Base-by-base conservation (phyloP, 92 coral and sea anemone species). In the Porites cylindrica region DNA sequence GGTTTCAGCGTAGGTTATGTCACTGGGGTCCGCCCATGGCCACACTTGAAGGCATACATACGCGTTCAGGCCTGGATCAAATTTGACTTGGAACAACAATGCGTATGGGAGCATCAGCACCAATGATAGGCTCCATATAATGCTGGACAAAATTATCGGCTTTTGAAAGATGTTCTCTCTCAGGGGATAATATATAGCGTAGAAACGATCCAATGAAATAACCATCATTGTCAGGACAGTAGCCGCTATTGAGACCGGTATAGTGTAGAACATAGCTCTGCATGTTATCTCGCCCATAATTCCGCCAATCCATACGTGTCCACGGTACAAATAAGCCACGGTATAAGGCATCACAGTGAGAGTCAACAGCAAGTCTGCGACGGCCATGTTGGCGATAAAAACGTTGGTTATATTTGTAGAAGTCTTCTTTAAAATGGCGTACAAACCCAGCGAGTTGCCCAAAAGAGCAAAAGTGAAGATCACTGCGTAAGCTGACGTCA, bases 361-460 rank as follows among this genome's bases (percentile, higher is more conserved):
- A 17, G 89, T 70, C 47, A 86, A 32, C 5, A 89, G 32, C 68
- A 89, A 75, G 52, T 89, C 92, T n/a, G 92, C 92, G 2, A 84
- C 24, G 11, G 92, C 92, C 89, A 89, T 83, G 81, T 89, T 89
- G 1, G 89, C 84, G 11, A 89, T 89, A 13, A 89, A 86, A 52
- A 89, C 18, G 76, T 56, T 84, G 12, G 89, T 54, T 19, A 84
- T 79, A 17, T 68, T 76, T 75, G 72, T 68, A 12, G 67, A 50
- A 14, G 89, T 38, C 62, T 50, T 89, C 21, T 69, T 80, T 51
- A 60, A 51, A 53, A 89, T 76, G 4, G 84, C 82, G 62, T 63
- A 69, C 32, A 89, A 88, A 4, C 92, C 92, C 3, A 89, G 17
- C 8, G 69, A 66, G 89, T 89, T 89, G 80, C 92, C 92, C 17